Conservation (phyloP, 1,140 invertebrate species). For the Myzus persicae region DNA sequence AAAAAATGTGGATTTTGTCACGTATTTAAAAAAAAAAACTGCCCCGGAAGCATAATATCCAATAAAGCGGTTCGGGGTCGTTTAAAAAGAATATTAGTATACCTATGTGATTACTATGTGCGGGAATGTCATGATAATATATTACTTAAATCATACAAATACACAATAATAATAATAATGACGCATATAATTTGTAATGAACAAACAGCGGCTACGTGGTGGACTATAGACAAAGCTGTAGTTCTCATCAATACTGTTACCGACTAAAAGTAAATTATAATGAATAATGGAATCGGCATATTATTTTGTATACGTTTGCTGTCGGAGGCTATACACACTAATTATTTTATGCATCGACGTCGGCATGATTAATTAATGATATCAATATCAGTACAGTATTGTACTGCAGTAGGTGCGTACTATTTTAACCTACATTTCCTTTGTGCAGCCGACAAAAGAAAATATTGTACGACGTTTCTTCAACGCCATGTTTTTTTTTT, state of each 20-base stretch:
- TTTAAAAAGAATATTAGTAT: neutral
- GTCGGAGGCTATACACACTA: neutral
- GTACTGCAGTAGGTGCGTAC: neutral
- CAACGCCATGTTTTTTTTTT: neutral
- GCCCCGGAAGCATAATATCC: neutral
- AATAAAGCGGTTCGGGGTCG: neutral
- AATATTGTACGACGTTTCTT: neutral
- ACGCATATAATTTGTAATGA: neutral
- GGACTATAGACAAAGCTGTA: neutral
- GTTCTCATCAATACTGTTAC: neutral
- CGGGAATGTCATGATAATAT: neutral
- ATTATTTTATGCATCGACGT: neutral
- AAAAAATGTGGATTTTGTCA: neutral
- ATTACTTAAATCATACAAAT: neutral
- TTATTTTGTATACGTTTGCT: neutral
- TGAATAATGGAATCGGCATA: neutral
- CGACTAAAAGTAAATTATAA: neutral
- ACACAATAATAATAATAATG: too few relatives aligned
- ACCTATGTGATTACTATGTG: neutral
- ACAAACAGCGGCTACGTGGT: neutral
- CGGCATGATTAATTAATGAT: neutral
- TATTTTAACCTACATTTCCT: neutral
- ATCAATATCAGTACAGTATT: neutral
- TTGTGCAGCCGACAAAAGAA: neutral
- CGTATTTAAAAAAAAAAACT: neutral